Conservation (phyloP, 2,797 vertebrate species). For the Morus bassanus region DNA sequence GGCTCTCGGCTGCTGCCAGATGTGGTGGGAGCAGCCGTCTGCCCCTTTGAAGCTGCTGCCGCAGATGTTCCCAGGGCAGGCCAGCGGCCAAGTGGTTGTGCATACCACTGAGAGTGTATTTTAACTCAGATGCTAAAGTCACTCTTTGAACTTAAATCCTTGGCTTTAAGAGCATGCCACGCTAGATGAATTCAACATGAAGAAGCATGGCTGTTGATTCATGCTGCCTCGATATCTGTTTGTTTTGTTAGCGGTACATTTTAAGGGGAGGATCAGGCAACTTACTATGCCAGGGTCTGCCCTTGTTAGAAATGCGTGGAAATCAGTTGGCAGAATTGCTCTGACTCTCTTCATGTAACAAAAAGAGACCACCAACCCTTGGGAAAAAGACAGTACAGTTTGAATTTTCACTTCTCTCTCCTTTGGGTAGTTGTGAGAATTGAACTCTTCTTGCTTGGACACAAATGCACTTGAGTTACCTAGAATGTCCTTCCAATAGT, state of each 20-base stretch:
- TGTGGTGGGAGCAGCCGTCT: neutral
- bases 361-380: neutral
- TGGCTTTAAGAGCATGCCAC: neutral
- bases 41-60: neutral
- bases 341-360: neutral
- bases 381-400: neutral
- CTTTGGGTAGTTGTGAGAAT: neutral
- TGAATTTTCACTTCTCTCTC: neutral
- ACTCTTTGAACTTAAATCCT: slow-evolving; percentile 23
- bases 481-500: neutral
- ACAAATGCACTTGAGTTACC: neutral
- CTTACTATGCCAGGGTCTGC: neutral
- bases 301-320: neutral
- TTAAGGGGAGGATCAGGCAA: neutral
- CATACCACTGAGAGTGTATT: neutral
- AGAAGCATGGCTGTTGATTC: neutral
- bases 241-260: neutral
- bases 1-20: neutral
- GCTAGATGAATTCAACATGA: neutral
- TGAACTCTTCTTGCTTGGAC: neutral
- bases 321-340: neutral
- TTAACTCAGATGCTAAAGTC: slow-evolving; percentile 30
- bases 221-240: neutral
- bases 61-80: neutral
- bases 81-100: neutral